Evolutionary conservation across 2,113 vertebrate species (phyloP), one percentile per base, ranked within the genome.

Genomic region (Puntigrus tetrazona): DNA sequence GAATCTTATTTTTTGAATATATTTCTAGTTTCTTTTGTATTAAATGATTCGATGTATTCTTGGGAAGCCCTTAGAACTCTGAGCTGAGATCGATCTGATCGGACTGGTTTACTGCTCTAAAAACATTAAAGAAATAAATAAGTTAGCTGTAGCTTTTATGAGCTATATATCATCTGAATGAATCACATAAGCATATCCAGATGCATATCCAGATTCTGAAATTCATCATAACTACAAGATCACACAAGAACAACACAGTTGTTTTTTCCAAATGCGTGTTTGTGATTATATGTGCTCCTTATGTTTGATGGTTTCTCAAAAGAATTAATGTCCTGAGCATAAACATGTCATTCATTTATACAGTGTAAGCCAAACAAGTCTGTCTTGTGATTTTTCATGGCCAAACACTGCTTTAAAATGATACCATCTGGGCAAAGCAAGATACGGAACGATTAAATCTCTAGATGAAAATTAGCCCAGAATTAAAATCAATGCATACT

Each of bases 301-400:
- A 55, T 50, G 67, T 65, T 36, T 22, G 18, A 20, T 36, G 0
- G 18, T 1, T 67, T 69, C 70, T 84, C 31, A 43, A 78, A 63
- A 31, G 45, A 74, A 85, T 63, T 63, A 69, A 84, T 82, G 78
- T 73, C 38, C 36, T 55, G 18, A 72, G 31, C 11, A 2, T 16
- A 67, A 67, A 84, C 41, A 45, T 31, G 63, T 45, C 18, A 65
- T 78, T 82, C 65, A 87, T 84, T 73, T 59, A 69, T 52, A 27
- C 20, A 22, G 7, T 38, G 20, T 69, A 34, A 69, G 31, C 36
- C 69, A 73, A 84, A 81, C 27, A 52, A 31, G 72, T 74, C 63
- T 57, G n/a, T 45, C 55, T 86, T n/a, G 34, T 59, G 69, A 50
- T 87, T 38, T 38, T 81, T 47, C 74, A 57, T 50, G 43, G 70